These are phyloP conservation scores for Dascillus cervinus DNA, from an alignment of 2,888 invertebrate species.

Conservation along the genomic window DNA sequence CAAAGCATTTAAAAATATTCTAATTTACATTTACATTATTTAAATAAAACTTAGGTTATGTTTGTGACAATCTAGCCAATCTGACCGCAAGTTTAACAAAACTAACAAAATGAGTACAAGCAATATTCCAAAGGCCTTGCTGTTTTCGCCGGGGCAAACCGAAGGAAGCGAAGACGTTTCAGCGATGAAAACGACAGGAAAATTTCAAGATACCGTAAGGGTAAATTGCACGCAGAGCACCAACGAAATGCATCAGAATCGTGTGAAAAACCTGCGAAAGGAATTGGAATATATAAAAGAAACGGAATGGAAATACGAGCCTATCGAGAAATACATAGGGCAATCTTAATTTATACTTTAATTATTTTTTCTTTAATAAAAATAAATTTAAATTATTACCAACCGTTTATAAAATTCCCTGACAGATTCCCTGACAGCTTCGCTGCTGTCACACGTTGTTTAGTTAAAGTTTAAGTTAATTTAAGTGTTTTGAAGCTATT, in stretches of 20 bases:
- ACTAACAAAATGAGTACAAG: slow-evolving; percentile 19
- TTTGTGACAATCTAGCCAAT: too few species aligned
- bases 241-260: slow-evolving; percentile 61
- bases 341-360: slow-evolving; percentile 40
- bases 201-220: slow-evolving; percentile 32
- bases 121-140: slow-evolving; percentile 30
- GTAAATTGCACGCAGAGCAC: slow-evolving; percentile 28
- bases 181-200: slow-evolving; percentile 24
- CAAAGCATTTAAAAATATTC: too few species aligned
- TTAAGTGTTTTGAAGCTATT: background rate
- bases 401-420: too few species aligned
- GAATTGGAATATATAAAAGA: slow-evolving; percentile 70
- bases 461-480: slow-evolving; percentile 1
- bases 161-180: slow-evolving; percentile 24
- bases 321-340: slow-evolving; percentile 59
- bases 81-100: too few species aligned
- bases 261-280: slow-evolving; percentile 63
- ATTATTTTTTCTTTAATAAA: too few species aligned
- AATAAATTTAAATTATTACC: too few species aligned
- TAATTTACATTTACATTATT: too few species aligned
- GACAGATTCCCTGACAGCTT: background rate
- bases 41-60: too few species aligned
- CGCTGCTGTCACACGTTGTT: slow-evolving; percentile 7
- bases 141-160: slow-evolving; percentile 29
- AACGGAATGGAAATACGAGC: slow-evolving; percentile 74